phyloP scores from a whole-genome alignment of 2,113 vertebrate species.

The Elaphurus davidianus region DNA sequence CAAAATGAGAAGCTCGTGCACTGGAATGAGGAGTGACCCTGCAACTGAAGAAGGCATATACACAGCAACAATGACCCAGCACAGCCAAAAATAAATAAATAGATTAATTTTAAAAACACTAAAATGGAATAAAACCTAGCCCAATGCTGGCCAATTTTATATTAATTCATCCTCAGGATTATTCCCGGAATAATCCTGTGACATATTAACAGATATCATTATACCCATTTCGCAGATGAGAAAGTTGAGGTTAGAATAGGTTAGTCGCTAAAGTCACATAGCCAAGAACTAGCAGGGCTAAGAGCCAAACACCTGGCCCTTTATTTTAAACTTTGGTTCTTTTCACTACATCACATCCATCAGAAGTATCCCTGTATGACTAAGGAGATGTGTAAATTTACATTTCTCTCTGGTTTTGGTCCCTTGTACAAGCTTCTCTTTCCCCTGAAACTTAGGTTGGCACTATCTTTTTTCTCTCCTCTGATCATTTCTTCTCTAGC shows the following conservation, averaged over 20 bases:
- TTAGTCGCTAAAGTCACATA: neutral
- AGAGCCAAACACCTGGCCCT: neutral
- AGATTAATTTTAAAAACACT: neutral
- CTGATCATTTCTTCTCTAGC: neutral
- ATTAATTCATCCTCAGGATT: neutral
- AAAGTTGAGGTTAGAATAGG: neutral
- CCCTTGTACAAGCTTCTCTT: neutral
- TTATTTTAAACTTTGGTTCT: slow-evolving; percentile 11
- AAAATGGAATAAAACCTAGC: neutral
- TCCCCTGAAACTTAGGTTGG: neutral
- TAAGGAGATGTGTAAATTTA: neutral
- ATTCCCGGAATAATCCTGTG: neutral
- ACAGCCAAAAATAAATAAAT: neutral
- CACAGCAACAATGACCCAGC: neutral
- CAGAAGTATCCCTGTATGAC: neutral
- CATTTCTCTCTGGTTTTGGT: neutral
- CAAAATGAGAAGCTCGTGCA: neutral
- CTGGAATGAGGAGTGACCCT: neutral
- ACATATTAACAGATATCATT: neutral
- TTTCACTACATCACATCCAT: neutral
- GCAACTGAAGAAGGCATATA: neutral
- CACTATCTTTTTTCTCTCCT: neutral
- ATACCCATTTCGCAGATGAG: neutral
- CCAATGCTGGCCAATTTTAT: neutral
- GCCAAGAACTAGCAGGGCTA: neutral